A percentile compares a stretch with the other conserved stretches of the same genome.
Evolutionary conservation across 2,888 invertebrate species (phyloP).

Genomic region (Ypsolopha sequella): DNA sequence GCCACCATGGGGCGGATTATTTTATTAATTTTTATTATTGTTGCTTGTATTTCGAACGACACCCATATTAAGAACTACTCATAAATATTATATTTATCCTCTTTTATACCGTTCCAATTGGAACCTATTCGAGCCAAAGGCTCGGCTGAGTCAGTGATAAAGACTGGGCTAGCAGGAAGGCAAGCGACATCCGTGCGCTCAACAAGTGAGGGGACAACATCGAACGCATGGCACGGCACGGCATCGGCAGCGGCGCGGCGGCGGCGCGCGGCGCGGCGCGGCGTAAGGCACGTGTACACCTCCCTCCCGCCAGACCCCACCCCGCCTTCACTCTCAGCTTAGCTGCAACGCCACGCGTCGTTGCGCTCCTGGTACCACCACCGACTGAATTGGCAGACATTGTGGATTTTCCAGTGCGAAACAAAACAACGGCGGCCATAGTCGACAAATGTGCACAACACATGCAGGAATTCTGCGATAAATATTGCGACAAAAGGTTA

Average conservation of each 20-base stretch:
- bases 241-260: constrained; percentile 13
- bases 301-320: constrained; percentile 23
- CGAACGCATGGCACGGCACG: constrained; percentile 42
- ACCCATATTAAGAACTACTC: too few species aligned
- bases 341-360: constrained; percentile 15
- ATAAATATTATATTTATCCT: too few species aligned
- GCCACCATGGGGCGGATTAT: too few species aligned
- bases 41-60: too few species aligned
- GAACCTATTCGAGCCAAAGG: too few species aligned
- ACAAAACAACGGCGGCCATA: not conserved
- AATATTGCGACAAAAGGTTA: too few species aligned
- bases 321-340: constrained; percentile 20
- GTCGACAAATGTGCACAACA: not conserved
- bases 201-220: constrained; percentile 50
- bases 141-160: constrained; percentile 5
- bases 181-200: constrained; percentile 19
- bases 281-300: constrained; percentile 3
- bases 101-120: too few species aligned
- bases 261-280: constrained; percentile 6
- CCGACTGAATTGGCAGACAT: constrained; percentile 62
- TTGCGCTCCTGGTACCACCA: constrained; percentile 36
- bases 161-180: constrained; percentile 12
- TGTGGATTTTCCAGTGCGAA: constrained; percentile 29
- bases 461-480: too few species aligned
- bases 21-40: too few species aligned